These are phyloP conservation scores for Bugula neritina DNA, from an alignment of 2,888 invertebrate genomes.

Conservation along the genomic window DNA sequence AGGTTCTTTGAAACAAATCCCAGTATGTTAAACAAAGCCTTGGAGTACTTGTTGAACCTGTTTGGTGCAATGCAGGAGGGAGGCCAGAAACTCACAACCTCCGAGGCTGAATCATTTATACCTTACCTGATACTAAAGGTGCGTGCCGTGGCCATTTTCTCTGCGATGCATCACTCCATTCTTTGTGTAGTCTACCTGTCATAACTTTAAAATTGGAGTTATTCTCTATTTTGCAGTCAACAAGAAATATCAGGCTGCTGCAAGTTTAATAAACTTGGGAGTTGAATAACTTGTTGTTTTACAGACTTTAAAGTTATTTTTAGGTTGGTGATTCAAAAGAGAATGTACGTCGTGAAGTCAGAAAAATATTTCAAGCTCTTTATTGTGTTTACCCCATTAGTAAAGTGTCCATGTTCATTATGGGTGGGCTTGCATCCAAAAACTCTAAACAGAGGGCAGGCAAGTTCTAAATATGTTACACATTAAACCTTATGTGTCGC, in stretches of 20 bases:
- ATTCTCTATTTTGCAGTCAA: too few species aligned
- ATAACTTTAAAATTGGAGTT: too few species aligned
- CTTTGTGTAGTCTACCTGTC: too few species aligned
- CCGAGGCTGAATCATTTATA: slow-evolving; percentile 85
- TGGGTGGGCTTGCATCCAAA: slow-evolving; percentile 94
- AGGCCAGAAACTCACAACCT: slow-evolving; percentile 79
- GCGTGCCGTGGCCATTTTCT: too few species aligned
- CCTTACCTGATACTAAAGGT: slow-evolving; percentile 91
- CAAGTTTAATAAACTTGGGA: too few species aligned
- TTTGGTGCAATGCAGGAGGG: slow-evolving; percentile 71
- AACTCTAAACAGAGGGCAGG: slow-evolving; percentile 89
- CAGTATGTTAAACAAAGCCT: slow-evolving; percentile 86
- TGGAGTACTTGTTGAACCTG: slow-evolving; percentile 80
- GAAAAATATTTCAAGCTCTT: slow-evolving; percentile 75
- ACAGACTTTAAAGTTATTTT: too few species aligned
- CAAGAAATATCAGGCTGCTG: too few species aligned
- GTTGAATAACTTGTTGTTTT: too few species aligned
- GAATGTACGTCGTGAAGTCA: slow-evolving; percentile 81
- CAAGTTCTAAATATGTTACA: slow-evolving; percentile 41
- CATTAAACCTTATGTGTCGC: too few species aligned
- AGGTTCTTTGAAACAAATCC: slow-evolving; percentile 98
- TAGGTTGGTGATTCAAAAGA: slow-evolving; percentile 89
- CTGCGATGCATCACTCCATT: too few species aligned
- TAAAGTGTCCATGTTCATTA: slow-evolving; percentile 79
- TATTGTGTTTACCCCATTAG: slow-evolving; percentile 79